A percentile compares a stretch with the other conserved stretches of the same genome.
Evolutionary conservation across 2,888 invertebrate genomes (phyloP).

Genomic region (Apeira syringaria): DNA sequence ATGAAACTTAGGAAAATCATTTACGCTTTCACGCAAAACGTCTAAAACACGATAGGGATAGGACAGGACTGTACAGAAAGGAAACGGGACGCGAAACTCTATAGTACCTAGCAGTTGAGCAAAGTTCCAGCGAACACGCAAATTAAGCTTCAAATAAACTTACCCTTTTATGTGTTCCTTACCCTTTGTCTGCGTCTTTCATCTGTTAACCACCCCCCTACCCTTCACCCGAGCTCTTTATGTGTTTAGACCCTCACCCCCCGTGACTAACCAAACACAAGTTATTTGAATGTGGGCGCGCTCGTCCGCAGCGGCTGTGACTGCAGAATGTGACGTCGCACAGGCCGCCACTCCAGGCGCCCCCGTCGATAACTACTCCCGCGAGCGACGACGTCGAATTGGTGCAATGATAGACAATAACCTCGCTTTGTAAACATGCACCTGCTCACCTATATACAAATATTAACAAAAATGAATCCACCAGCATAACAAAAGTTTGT

Average conservation of each 20-base stretch:
- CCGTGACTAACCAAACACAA: constrained; percentile 79
- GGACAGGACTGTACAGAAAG: constrained; percentile 75
- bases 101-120: constrained; percentile 70
- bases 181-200: constrained; percentile 93
- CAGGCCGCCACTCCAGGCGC: too few species aligned
- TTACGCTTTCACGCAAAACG: constrained; percentile 83
- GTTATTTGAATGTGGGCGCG: constrained; percentile 75
- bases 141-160: constrained; percentile 83
- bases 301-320: constrained; percentile 69
- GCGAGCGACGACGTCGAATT: constrained; percentile 63
- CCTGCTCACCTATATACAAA: neutral
- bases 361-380: too few species aligned
- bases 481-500: constrained; percentile 2
- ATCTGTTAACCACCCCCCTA: constrained; percentile 86
- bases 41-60: constrained; percentile 76
- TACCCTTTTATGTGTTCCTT: constrained; percentile 85
- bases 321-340: constrained; percentile 51
- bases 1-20: constrained; percentile 82
- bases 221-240: constrained; percentile 81
- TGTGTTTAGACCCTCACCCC: constrained; percentile 82
- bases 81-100: constrained; percentile 72
- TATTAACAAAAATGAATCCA: constrained; percentile 7
- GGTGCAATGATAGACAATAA: constrained; percentile 64
- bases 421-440: neutral
- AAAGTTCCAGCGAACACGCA: constrained; percentile 82